A percentile compares a stretch with the other conserved stretches of the same genome.
These are phyloP conservation scores for Tetrax tetrax DNA, from an alignment of 2,113 vertebrate genomes.

Conservation along the genomic window DNA sequence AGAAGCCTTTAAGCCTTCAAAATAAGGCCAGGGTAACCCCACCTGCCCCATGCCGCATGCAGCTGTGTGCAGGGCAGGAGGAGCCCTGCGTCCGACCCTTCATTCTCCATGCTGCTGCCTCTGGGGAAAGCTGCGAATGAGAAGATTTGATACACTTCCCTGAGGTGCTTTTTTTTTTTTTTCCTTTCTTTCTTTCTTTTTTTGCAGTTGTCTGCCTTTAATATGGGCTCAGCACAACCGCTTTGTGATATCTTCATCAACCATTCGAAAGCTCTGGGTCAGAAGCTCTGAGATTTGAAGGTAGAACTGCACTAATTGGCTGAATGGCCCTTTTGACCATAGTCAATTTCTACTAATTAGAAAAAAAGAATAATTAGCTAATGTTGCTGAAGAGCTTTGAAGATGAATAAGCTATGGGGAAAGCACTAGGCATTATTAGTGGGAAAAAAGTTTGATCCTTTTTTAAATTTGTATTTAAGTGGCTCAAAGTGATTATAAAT, in stretches of 20 bases:
- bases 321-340: constrained; percentile 70
- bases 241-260: constrained; percentile 70
- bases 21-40: neutral
- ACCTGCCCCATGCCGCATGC: neutral
- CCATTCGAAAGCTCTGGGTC: constrained; percentile 58
- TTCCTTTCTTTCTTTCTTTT: neutral
- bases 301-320: constrained; percentile 64
- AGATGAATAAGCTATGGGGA: constrained; percentile 41
- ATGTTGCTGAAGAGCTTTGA: constrained; percentile 62
- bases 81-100: neutral
- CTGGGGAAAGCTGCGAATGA: neutral
- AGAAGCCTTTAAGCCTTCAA: neutral
- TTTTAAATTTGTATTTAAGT: constrained; percentile 57
- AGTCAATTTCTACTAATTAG: constrained; percentile 74
- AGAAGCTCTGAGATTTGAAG: constrained; percentile 73
- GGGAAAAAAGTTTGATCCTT: constrained; percentile 40
- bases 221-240: neutral
- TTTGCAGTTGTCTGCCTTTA: constrained; percentile 13
- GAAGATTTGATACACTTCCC: constrained; percentile 48
- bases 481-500: constrained; percentile 50
- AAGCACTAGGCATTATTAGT: constrained; percentile 27
- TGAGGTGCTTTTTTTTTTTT: neutral
- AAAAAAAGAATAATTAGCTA: constrained; percentile 70
- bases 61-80: neutral
- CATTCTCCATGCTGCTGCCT: constrained; percentile 4